Evolutionary conservation across 2,113 vertebrate species (phyloP).

Genomic region (Pagrus major): DNA sequence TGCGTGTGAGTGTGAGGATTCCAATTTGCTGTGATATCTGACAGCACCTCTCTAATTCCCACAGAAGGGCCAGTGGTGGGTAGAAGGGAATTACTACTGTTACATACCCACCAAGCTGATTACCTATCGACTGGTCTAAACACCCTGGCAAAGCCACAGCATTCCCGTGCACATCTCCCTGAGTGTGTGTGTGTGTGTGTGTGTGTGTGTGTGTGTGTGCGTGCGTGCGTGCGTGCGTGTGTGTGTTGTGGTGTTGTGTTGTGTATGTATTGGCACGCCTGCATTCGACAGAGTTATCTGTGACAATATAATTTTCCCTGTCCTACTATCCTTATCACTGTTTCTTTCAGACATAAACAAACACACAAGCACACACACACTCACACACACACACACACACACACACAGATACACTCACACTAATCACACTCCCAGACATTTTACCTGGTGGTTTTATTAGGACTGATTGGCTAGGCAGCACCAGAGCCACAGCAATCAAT

Average conservation of each 20-base stretch:
- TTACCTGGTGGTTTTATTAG: conserved; percentile 40
- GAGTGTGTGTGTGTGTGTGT: neutral
- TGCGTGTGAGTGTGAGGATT: conserved; percentile 41
- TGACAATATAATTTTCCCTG: conserved; percentile 45
- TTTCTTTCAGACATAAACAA: conserved; percentile 38
- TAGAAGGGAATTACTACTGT: conserved; percentile 74
- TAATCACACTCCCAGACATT: conserved; percentile 11
- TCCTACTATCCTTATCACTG: conserved; percentile 30
- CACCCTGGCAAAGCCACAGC: conserved; percentile 40
- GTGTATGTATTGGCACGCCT: neutral
- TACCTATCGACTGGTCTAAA: conserved; percentile 78
- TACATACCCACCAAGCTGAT: conserved; percentile 75
- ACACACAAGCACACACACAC: neutral
- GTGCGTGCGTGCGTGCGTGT: conserved; percentile 10
- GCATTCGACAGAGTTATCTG: conserved; percentile 36
- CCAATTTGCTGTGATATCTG: conserved; percentile 74
- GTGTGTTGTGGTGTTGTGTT: conserved; percentile 21
- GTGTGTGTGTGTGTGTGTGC: neutral
- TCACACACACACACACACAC: neutral
- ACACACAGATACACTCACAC: conserved; percentile 13
- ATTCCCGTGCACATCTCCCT: neutral
- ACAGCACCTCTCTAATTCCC: conserved; percentile 74
- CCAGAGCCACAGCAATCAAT: conserved; percentile 47
- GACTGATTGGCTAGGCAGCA: conserved; percentile 48
- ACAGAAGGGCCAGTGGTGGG: conserved; percentile 55